A percentile compares a stretch with the other conserved stretches of the same genome.
Conservation (phyloP, 2,797 vertebrate genomes). For the Clarias pachynema region DNA sequence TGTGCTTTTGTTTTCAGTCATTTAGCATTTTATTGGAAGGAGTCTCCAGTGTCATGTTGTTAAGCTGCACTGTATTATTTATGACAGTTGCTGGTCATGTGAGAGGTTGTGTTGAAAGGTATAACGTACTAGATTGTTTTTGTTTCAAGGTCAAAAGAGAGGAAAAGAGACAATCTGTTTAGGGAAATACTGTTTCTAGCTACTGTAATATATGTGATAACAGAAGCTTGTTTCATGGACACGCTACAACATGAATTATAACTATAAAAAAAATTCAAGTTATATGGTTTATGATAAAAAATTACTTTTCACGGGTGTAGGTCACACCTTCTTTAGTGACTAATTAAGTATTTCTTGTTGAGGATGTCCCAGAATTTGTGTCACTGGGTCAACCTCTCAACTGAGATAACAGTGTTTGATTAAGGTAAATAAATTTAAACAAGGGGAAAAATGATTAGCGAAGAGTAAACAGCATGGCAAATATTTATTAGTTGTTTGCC, state of each 20-base stretch:
- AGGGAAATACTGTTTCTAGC: background rate
- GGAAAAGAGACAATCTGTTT: background rate
- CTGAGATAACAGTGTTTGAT: constrained; percentile 14
- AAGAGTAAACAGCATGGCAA: background rate
- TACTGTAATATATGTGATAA: background rate
- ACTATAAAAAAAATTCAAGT: background rate
- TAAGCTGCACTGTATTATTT: background rate
- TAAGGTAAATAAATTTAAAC: constrained; percentile 12
- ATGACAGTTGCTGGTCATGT: background rate
- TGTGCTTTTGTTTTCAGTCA: background rate
- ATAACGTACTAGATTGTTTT: background rate
- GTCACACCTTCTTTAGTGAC: background rate
- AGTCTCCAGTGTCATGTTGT: background rate
- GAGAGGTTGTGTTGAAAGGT: no score
- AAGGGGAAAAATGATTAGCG: constrained; percentile 15
- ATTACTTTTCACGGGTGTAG: background rate
- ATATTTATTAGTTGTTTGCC: background rate
- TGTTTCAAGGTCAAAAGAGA: background rate
- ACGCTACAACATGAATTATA: background rate
- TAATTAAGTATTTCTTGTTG: constrained; percentile 12
- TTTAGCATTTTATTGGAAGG: background rate
- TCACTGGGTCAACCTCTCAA: background rate
- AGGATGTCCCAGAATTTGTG: background rate
- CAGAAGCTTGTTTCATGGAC: background rate
- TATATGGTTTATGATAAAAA: background rate